A percentile compares a stretch with the other conserved stretches of the same genome.
phyloP scores from a whole-genome alignment of 2,797 vertebrate species.

The Melanotaenia boesemani region DNA sequence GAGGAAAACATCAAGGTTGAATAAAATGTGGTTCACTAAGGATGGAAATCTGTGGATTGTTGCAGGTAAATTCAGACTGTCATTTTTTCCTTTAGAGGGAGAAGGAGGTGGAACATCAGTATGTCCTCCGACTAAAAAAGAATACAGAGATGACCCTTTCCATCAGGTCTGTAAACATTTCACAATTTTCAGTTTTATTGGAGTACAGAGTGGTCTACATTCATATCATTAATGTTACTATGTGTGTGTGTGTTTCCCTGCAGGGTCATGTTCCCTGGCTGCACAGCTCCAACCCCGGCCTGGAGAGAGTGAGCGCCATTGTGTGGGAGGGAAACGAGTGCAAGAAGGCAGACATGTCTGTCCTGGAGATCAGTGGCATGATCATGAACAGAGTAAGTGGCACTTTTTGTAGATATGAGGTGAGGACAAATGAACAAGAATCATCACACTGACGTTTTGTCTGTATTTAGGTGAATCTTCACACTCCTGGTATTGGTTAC shows the following conservation, averaged over 20 bases:
- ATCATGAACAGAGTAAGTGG: conserved; percentile 96
- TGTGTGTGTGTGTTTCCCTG: conserved; percentile 5
- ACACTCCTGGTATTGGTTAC: conserved; percentile 95
- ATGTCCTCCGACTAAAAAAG: conserved; percentile 91
- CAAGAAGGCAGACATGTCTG: conserved; percentile 99
- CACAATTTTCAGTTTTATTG: neutral
- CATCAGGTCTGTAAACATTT: conserved; percentile 87
- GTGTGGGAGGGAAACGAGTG: conserved; percentile 99
- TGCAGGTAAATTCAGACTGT: neutral
- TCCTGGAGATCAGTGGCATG: conserved; percentile 99
- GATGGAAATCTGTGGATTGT: neutral
- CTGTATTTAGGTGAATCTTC: conserved; percentile 89
- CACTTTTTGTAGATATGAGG: neutral
- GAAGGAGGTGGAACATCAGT: conserved; percentile 88
- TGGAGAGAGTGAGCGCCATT: conserved; percentile 98
- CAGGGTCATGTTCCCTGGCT: conserved; percentile 96
- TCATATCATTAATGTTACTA: neutral
- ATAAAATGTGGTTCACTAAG: neutral
- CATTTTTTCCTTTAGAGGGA: conserved; percentile 77
- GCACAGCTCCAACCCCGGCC: conserved; percentile 92
- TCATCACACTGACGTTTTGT: neutral
- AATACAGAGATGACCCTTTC: conserved; percentile 97
- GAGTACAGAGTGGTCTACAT: neutral
- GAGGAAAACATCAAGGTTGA: neutral
- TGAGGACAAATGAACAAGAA: neutral